Base-by-base conservation (phyloP, 1,140 invertebrate genomes). In the Copidosoma floridanum region DNA sequence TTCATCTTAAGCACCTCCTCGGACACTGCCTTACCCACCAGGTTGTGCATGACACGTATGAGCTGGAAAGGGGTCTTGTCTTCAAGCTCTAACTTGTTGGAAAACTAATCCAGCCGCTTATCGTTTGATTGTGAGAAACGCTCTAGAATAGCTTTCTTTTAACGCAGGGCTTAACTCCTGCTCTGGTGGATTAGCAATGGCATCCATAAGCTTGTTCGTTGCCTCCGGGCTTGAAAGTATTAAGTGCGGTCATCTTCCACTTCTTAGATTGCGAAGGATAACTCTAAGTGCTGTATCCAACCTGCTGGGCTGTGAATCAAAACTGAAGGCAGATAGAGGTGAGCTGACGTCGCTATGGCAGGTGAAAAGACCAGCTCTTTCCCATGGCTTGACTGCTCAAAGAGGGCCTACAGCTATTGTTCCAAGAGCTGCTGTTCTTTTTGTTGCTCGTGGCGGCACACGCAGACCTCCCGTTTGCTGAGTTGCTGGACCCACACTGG, bases 1-100 rank as follows among this genome's bases (percentile, higher is more conserved):
- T 67, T 47, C 1, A 53, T 50, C 20, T 65, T 61, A 4, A 70
- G 32, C 20, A 63, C 29, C 2, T 64, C 59, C 3, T 66, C 65
- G 0, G 43, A 16, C 2, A 67, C 24, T 1, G 14, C 29, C 16
- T 37, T 52, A 6, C 50, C 62, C 1, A 67, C 63, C 3, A 69
- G 35, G 0, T 47, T 24, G 38, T 40, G 37, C 64, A 73, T 67
- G 23, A 65, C 51, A 14, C 66, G 38, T 0, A 68, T 58, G 0
- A 70, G 47, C 21, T 67, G n/a, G n/a, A n/a, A n/a, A n/a, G n/a
- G n/a, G n/a, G n/a, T n/a, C n/a, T n/a, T n/a, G n/a, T n/a, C n/a
- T 3, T 60, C 68, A 3, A 66, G 40, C 4, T 64, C 47, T 20
- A 27, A 4, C 3, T 35, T 48, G 1, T 32, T 41, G 1, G 63